Base-by-base conservation (phyloP, 2,888 invertebrate genomes). In the Eurytoma californica region DNA sequence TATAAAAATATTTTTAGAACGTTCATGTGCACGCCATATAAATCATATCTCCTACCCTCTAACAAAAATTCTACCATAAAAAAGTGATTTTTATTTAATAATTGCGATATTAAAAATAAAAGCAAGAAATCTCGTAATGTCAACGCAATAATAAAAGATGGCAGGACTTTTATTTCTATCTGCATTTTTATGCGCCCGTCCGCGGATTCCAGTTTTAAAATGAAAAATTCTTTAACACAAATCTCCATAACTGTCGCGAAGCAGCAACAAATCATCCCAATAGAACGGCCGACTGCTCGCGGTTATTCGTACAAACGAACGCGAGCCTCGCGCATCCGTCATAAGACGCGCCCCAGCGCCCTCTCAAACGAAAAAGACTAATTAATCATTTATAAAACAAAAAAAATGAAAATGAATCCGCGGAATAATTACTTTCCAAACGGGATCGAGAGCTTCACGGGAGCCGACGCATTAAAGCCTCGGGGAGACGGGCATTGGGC, bases 401-500 rank as follows among this genome's bases (percentile, higher is more conserved):
- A 39, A 39, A 39, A 63, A 63, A 63, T n/a, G n/a, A n/a, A n/a
- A 63, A 39, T 2, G 12, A 63, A 39, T 39, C 61, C 30, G n/a
- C 14, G 3, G 61, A 30, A 61, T 61, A 63, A 61, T 61, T 30
- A 61, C 30, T 61, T 61, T 61, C 13, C 61, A 30, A 63, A n/a
- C 18, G n/a, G 18, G n/a, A 12, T 3, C n/a, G 18, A 39, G 16
- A 2, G 3, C 16, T 13, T 28, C 24, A 60, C 28, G 4, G 28
- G n/a, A n/a, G n/a, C n/a, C n/a, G 60, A 28, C 28, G 28, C 2
- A 12, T 20, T 3, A 58, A 24, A 58, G 58, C 24, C 20, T 20
- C 20, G 24, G 60, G 2, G 7, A 39, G 39, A 28, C 60, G 60
- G 60, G 28, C 28, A 16, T 60, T 28, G 60, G 14, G 39, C 39